Conservation (phyloP, 2,113 vertebrate species). For the Pelodiscus sinensis region DNA sequence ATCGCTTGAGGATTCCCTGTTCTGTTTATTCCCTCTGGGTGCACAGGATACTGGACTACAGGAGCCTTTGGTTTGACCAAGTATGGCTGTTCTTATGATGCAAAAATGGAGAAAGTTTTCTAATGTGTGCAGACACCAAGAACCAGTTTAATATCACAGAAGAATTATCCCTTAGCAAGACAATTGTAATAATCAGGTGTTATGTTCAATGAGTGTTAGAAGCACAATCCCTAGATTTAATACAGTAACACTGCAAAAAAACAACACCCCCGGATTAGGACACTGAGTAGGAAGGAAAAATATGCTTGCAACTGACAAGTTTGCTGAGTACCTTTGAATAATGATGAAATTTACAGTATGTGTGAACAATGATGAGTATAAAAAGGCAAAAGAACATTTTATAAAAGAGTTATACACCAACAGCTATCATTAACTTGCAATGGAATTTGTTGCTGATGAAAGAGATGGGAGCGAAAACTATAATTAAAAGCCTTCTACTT, state of each 20-base stretch:
- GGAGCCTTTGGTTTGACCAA: too few species aligned
- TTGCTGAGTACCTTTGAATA: not conserved
- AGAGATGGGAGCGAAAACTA: rapidly evolving
- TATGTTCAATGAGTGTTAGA: not conserved
- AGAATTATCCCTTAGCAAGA: not conserved
- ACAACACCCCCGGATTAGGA: not conserved
- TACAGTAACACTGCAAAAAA: not conserved
- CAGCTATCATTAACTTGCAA: not conserved
- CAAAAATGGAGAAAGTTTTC: not conserved
- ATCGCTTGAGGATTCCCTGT: too few species aligned
- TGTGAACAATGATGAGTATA: constrained; percentile 11
- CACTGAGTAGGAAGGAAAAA: not conserved
- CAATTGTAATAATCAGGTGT: not conserved
- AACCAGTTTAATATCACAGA: not conserved
- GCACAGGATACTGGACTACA: too few species aligned
- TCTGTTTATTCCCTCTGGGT: too few species aligned
- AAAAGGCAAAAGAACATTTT: constrained; percentile 48
- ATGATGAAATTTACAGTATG: not conserved
- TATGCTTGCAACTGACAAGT: not conserved
- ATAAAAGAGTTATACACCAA: not conserved
- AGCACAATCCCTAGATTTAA: not conserved
- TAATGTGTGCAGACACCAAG: rapidly evolving
- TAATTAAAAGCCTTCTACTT: not conserved
- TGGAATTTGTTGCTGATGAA: not conserved
- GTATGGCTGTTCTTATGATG: not conserved